Evolutionary conservation across 2,888 invertebrate genomes (phyloP).

Genomic region (Leucoma salicis): DNA sequence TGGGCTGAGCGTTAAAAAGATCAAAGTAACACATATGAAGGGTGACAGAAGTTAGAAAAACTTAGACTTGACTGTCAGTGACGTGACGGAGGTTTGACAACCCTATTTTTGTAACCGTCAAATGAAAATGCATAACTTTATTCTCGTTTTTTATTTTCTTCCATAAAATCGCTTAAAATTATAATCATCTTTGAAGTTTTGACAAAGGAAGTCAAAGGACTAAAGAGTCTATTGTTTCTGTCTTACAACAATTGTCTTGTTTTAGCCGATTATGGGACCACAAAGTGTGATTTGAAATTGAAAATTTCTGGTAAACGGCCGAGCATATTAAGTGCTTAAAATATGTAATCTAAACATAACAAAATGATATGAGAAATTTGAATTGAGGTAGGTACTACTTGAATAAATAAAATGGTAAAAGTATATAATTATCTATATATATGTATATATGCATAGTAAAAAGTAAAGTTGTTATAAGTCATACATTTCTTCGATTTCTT

Average conservation of each 20-base stretch:
- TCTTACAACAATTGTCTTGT: constrained; percentile 31
- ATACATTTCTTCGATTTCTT: too few relatives aligned
- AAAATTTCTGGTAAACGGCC: too few relatives aligned
- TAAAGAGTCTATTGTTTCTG: constrained; percentile 29
- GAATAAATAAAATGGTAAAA: too few relatives aligned
- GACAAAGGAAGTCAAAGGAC: constrained; percentile 32
- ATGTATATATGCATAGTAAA: too few relatives aligned
- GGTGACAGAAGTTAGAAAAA: constrained; percentile 43
- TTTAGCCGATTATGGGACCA: constrained; percentile 22
- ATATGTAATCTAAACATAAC: too few relatives aligned
- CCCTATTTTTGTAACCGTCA: constrained; percentile 43
- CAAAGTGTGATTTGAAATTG: too few relatives aligned
- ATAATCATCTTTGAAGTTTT: constrained; percentile 32
- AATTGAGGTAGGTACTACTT: too few relatives aligned
- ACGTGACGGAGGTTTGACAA: constrained; percentile 51
- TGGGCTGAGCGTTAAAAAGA: constrained; percentile 42
- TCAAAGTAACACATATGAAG: constrained; percentile 39
- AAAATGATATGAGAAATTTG: too few relatives aligned
- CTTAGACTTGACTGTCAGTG: constrained; percentile 30
- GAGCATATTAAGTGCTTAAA: too few relatives aligned
- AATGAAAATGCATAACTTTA: constrained; percentile 29
- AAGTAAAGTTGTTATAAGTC: too few relatives aligned
- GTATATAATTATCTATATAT: too few relatives aligned
- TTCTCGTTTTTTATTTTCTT: constrained; percentile 12
- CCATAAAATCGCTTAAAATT: constrained; percentile 28